Base-by-base conservation (phyloP, 2,888 invertebrate genomes). In the Griposia aprilina region DNA sequence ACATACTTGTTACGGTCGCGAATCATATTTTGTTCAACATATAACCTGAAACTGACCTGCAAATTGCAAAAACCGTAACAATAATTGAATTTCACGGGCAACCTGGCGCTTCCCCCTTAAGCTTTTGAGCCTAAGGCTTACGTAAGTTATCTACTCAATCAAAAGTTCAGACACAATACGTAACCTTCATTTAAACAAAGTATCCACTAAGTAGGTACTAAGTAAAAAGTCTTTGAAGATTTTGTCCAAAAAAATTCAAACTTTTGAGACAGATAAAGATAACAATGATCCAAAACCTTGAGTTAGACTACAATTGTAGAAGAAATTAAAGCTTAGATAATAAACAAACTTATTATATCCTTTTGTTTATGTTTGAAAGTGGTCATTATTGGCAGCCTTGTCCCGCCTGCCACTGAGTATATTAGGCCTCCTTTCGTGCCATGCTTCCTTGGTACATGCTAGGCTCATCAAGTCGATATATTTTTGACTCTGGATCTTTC, bases 151-250 rank as follows among this genome's bases (percentile, higher is more conserved):
- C 65, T 45, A 59, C 57, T 65, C 48, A 78, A 73, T 78, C 78
- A 80, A 73, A 78, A 78, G 41, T 65, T 81, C 59, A 15, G 73
- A 73, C 63, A 80, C 50, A 57, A 57, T 30, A 50, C 57, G n/a
- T 55, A 57, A 81, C 81, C n/a, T 80, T 30, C 41, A 80, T 45
- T 78, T 71, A 23, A 57, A 50, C 20, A 65, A 73, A 73, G 50
- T 73, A 41, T 57, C 48, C 5, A 0, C 4, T 52, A 6, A 57
- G 55, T 41, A 60, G 20, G 26, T 68, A 20, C 30, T 36, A 30
- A n/a, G 10, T n/a, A 26, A 77, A 36, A 78, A 68, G 45, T 45
- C n/a, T 80, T 23, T 36, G 6, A 41, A 80, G 62, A 71, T 80
- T 57, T 11, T 41, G 41, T 57, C 55, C 30, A 17, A 30, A 65